Evolutionary conservation across 2,888 invertebrate genomes (phyloP), one percentile per base, ranked within the genome.

Genomic region (Nineta flava): DNA sequence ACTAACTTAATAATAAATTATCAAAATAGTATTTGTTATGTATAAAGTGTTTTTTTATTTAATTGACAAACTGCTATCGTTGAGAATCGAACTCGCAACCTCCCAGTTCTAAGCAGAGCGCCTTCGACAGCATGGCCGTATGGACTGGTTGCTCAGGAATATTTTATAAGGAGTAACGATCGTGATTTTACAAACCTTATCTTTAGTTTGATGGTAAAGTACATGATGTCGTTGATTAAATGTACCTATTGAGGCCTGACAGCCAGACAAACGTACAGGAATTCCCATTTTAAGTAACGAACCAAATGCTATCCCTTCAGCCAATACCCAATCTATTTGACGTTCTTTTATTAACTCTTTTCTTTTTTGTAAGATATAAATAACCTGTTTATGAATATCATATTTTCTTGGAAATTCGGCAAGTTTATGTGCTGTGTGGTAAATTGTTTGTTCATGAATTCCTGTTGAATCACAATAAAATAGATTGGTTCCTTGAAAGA

Each of bases 221-320:
- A 99, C 95, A 65, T 97, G 95, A 73, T 99, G 99, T 54, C 99
- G 61, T 53, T 68, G 68, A 7, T 65, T 49, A 76, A 97, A 97
- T 1, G 97, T 97, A 55, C 97, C 97, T 71, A 99, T 79, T 70
- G 99, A 96, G 2, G 99, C 99, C 65, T 99, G 99, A 68, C 99
- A 91, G 47, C 87, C 88, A 17, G 93, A 92, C 38, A 99, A 74
- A 45, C 99, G 76, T 1, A 99, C 96, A 64, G 97, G 97, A 57
- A 93, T 84, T 55, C 96, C 97, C 63, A 99, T 97, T 68, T 94
- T 94, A 41, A 99, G 73, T 54, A 99, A 74, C 0, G 96, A 92
- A 5, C 97, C 99, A 62, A 96, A 97, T 1, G 99, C 96, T 81
- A 99, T 85, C 0, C 95, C 96, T 70, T 99, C 99, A n/a, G 86